Conservation (phyloP, 1,140 invertebrate genomes). For the Latrodectus geometricus region DNA sequence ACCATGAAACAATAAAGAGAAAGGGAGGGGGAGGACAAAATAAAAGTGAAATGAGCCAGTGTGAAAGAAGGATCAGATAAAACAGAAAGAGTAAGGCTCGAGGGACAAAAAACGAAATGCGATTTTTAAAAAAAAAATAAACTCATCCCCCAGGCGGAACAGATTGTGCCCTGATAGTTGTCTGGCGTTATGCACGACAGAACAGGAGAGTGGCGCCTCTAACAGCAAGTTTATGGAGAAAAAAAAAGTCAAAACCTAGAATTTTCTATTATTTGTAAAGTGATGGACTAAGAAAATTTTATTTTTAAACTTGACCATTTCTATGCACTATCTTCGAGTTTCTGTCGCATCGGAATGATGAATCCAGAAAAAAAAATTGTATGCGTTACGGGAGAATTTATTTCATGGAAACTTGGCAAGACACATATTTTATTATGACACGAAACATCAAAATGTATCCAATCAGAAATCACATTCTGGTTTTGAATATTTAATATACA, state of each 20-base stretch:
- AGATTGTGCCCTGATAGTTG: conserved; percentile 7
- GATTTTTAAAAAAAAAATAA: background rate
- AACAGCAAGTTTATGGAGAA: background rate
- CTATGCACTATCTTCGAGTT: no score
- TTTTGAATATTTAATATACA: no score
- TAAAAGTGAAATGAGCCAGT: conserved; percentile 21
- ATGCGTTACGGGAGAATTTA: no score
- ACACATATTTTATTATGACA: no score
- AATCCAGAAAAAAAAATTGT: no score
- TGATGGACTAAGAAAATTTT: background rate
- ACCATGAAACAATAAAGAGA: conserved; percentile 15
- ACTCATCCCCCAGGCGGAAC: conserved; percentile 2
- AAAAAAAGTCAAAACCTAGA: conserved; percentile 5
- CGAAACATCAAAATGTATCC: no score
- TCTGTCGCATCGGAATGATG: no score
- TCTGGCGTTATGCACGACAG: background rate
- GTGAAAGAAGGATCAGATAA: conserved; percentile 31
- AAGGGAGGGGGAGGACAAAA: background rate
- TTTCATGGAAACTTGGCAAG: no score
- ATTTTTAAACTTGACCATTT: background rate
- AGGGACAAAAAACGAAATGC: background rate
- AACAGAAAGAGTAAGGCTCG: background rate
- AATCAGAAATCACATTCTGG: no score
- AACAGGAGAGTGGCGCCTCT: background rate
- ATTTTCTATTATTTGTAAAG: background rate